Evolutionary conservation across 64 coral and sea anemone genomes (phyloP), one percentile per base, ranked within the genome.

Genomic region (Dendronephthya gigantea): DNA sequence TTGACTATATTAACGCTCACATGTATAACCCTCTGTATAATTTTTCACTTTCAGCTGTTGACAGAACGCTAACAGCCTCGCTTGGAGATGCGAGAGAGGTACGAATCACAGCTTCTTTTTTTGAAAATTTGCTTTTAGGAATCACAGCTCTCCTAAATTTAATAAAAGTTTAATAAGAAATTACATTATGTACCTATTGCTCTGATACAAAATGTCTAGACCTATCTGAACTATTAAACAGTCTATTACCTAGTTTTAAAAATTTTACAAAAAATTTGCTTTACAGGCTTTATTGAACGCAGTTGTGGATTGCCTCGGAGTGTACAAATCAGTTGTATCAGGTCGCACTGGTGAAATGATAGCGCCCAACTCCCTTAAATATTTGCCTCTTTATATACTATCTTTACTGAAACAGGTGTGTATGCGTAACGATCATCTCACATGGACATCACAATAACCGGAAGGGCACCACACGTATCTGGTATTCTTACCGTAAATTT

Each of bases 11-110:
- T n/a, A n/a, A n/a, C n/a, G n/a, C 2, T 72, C 48, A 34, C 69
- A 7, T 31, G 27, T 1, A 22, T 23, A 43, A 39, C 55, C 13
- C 30, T n/a, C n/a, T 79, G 72, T 34, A 33, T 79, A 0, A 79
- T 28, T 35, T 22, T 30, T 81, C 8, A 56, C 87, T 85, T 97
- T 23, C 48, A 98, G 95, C 89, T 91, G 95, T 98, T 47, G 95
- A 98, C 37, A 88, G 95, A 69, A 93, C 95, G 2, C 55, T 98
- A 58, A 87, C 92, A 10, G 91, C 95, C 33, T 93, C 91, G 16
- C 84, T 98, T 15, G 95, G 95, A 48, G 95, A 98, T 88, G 95
- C 95, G 13, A 69, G 95, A 62, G 95, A 98, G 87, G 95, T 98
- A 85, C 28, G 72, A 79, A 36, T 79, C 28, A 33, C 11, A 17